phyloP scores from a whole-genome alignment of 2,888 invertebrate genomes.

The Opisthograptis luteolata region DNA sequence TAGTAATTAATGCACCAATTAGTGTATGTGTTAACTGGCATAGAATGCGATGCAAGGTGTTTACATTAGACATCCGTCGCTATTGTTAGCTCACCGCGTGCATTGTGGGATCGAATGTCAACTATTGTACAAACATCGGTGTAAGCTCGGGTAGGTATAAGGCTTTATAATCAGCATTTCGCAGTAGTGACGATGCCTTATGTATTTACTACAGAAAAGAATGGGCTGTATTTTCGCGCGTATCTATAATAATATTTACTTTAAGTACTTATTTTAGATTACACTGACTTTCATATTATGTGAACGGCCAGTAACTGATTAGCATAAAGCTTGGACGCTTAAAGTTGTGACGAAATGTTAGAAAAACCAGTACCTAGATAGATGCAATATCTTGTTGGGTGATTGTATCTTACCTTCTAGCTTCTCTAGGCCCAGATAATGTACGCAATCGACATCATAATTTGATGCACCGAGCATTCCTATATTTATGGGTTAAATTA shows the following conservation, averaged over 20 bases:
- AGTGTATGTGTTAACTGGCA: constrained; percentile 45
- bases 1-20: constrained; percentile 49
- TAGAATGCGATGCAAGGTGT: constrained; percentile 44
- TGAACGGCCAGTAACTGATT: constrained; percentile 8
- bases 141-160: background rate
- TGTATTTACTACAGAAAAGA: too few species aligned
- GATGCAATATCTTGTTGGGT: constrained; percentile 25
- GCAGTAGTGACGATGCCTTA: background rate
- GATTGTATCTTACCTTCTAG: constrained; percentile 27
- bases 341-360: constrained; percentile 28
- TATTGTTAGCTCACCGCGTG: constrained; percentile 40
- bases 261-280: background rate
- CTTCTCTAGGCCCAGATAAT: constrained; percentile 16
- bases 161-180: background rate
- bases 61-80: constrained; percentile 41
- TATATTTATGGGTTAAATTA: constrained; percentile 12
- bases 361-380: constrained; percentile 31
- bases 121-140: constrained; percentile 8
- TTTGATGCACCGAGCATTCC: constrained; percentile 21
- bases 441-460: constrained; percentile 23
- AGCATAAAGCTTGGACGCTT: constrained; percentile 15
- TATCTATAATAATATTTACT: background rate
- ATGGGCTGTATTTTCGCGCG: too few species aligned
- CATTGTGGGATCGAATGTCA: constrained; percentile 46
- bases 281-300: constrained; percentile 8